Percentiles rank a stretch among this genome's conserved stretches.
Conservation (phyloP, 2,888 invertebrate genomes). For the Nephrotoma appendiculata region DNA sequence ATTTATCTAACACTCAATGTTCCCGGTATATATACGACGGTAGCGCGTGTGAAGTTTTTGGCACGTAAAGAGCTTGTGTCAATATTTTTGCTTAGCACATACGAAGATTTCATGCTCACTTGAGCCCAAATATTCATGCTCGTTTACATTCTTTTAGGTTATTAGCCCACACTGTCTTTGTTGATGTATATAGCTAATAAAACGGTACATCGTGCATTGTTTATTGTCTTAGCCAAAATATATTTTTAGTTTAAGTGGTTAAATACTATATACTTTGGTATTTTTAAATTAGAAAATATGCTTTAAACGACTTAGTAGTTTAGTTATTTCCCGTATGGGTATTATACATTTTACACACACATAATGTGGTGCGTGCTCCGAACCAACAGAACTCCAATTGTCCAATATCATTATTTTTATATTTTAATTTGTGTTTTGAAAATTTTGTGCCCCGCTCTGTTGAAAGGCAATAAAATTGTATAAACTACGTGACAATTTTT, state of each 20-base stretch:
- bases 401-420: not conserved
- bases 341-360: not conserved
- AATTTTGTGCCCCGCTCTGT: not conserved
- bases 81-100: not conserved
- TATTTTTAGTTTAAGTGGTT: not conserved
- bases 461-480: not conserved
- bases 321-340: too few relatives aligned
- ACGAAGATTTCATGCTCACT: not conserved
- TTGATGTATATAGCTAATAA: not conserved
- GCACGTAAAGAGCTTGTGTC: not conserved
- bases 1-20: not conserved
- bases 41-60: not conserved
- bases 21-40: not conserved
- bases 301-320: too few relatives aligned
- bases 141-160: not conserved
- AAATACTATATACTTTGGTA: not conserved
- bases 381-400: not conserved
- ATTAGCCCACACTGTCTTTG: not conserved
- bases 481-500: not conserved
- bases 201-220: not conserved
- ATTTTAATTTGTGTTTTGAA: not conserved
- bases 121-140: not conserved
- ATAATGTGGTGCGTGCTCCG: not conserved
- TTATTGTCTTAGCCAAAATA: not conserved
- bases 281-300: not conserved